A percentile compares a stretch with the other conserved stretches of the same genome.
Evolutionary conservation across 2,888 invertebrate genomes (phyloP).

Genomic region (Sinhomidia bicolor): DNA sequence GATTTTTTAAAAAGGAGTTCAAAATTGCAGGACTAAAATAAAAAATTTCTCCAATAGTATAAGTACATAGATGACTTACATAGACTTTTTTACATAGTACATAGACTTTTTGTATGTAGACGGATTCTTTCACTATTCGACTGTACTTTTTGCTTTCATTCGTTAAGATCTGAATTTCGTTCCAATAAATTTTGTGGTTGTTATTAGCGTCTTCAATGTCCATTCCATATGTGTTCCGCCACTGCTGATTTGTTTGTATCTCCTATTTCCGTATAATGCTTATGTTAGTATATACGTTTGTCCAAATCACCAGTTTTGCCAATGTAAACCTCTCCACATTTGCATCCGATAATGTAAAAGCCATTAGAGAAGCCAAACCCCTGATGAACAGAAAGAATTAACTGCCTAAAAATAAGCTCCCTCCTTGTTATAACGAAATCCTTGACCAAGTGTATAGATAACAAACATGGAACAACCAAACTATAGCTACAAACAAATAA

Average conservation of each 20-base stretch:
- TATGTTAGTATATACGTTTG: background rate
- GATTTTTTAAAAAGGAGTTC: too few relatives aligned
- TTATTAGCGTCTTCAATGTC: background rate
- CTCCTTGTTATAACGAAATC: background rate
- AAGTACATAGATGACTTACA: too few relatives aligned
- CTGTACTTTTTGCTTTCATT: too few relatives aligned
- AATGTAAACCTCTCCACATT: background rate
- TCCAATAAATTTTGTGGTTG: background rate
- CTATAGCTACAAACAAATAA: too few relatives aligned
- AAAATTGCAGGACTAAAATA: too few relatives aligned
- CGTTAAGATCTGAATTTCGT: background rate
- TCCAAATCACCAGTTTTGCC: constrained; percentile 9
- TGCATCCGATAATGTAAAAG: background rate
- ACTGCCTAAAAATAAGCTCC: background rate
- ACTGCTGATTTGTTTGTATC: too few relatives aligned
- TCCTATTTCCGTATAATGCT: too few relatives aligned
- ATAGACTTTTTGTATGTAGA: too few relatives aligned
- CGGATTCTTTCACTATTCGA: too few relatives aligned
- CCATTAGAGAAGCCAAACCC: background rate
- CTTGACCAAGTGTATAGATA: background rate
- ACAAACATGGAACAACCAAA: too few relatives aligned
- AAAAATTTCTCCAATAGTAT: too few relatives aligned
- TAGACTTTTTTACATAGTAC: too few relatives aligned
- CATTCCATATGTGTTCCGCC: background rate
- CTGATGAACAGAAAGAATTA: constrained; percentile 16